A percentile compares a stretch with the other conserved stretches of the same genome.
phyloP scores from a whole-genome alignment of 2,888 invertebrate species.

The Stratiomys singularior region DNA sequence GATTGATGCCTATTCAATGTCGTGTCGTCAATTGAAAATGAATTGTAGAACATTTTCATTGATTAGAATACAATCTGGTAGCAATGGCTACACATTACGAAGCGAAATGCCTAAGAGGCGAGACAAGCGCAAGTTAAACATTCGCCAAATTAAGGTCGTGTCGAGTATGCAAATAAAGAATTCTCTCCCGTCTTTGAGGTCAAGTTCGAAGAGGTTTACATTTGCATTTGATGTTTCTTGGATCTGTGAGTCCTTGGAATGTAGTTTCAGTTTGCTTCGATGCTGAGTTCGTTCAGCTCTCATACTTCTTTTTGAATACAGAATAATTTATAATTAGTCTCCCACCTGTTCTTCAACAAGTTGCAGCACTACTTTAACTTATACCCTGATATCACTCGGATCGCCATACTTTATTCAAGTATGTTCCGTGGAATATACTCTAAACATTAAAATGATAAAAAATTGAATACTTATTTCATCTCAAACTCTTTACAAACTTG shows the following conservation, averaged over 20 bases:
- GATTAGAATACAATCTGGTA: neutral
- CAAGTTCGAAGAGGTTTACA: constrained; percentile 13
- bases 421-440: no score
- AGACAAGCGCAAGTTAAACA: constrained; percentile 22
- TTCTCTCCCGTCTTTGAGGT: constrained; percentile 8
- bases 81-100: neutral
- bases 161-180: constrained; percentile 31
- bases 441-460: neutral
- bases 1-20: constrained; percentile 18
- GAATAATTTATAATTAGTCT: no score
- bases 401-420: no score
- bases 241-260: no score
- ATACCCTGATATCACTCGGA: no score
- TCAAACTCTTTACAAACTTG: no score
- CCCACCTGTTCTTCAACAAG: no score
- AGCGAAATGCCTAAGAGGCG: neutral
- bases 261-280: neutral
- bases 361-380: no score
- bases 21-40: neutral
- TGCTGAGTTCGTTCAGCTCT: no score
- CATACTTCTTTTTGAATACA: no score
- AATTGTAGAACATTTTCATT: neutral
- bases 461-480: neutral
- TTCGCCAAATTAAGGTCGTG: constrained; percentile 13
- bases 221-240: no score